Conservation (phyloP, 2,113 vertebrate genomes). For the Phainopepla nitens region DNA sequence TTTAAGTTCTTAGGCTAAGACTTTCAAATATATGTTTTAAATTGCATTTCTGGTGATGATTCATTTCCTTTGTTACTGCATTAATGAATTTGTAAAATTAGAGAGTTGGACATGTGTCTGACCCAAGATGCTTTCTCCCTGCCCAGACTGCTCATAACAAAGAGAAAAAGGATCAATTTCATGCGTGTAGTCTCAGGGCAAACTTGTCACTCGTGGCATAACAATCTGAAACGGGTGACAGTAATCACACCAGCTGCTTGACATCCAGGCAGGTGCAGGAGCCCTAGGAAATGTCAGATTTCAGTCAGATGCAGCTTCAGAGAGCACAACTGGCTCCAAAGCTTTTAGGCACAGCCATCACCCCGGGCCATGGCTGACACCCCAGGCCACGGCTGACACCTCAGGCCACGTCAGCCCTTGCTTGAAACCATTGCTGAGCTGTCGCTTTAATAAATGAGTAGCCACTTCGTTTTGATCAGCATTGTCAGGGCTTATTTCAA, state of each 20-base stretch:
- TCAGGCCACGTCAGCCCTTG: slow-evolving; percentile 64
- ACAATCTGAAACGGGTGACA: slow-evolving; percentile 51
- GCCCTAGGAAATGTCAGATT: slow-evolving; percentile 73
- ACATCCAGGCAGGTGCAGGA: slow-evolving; percentile 68
- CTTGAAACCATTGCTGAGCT: slow-evolving; percentile 70
- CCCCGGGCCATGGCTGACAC: slow-evolving; percentile 66
- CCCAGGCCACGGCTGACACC: slow-evolving; percentile 69
- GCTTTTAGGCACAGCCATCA: slow-evolving; percentile 48
- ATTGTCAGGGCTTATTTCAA: slow-evolving; percentile 78
- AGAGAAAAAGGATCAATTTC: slow-evolving; percentile 42
- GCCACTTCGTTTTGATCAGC: slow-evolving; percentile 77
- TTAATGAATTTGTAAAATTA: neutral
- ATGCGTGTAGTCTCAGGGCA: slow-evolving; percentile 35
- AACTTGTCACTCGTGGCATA: slow-evolving; percentile 53
- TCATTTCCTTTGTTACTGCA: neutral
- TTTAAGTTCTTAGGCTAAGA: neutral
- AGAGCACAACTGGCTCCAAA: slow-evolving; percentile 57
- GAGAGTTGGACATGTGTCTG: neutral
- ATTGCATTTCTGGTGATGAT: neutral
- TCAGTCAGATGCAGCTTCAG: slow-evolving; percentile 57
- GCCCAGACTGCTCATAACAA: slow-evolving; percentile 27
- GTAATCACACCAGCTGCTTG: slow-evolving; percentile 61
- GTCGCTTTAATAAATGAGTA: slow-evolving; percentile 78
- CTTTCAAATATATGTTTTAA: neutral
- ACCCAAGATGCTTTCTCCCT: neutral